Evolutionary conservation across 2,797 vertebrate genomes (phyloP).

Genomic region (Caiman crocodilus): DNA sequence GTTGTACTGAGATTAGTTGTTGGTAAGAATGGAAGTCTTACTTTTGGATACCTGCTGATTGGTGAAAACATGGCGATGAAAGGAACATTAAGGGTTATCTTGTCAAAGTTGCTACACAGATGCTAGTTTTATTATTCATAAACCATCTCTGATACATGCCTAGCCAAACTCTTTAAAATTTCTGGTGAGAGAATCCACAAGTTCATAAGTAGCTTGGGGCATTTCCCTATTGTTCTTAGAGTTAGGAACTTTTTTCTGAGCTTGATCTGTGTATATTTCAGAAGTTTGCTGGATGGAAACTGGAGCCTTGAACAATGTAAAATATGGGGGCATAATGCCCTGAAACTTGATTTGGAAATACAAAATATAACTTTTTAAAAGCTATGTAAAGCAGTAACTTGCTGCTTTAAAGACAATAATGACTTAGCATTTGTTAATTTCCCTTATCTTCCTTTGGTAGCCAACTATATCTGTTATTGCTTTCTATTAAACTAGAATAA

Average conservation of each 20-base stretch:
- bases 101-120: too few species aligned
- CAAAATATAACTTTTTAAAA: not conserved
- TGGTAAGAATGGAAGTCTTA: not conserved
- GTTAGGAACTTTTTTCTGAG: too few species aligned
- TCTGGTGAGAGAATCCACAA: too few species aligned
- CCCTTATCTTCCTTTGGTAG: not conserved
- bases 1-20: not conserved
- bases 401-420: not conserved
- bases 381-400: not conserved
- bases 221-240: too few species aligned
- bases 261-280: too few species aligned
- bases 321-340: not conserved
- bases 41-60: not conserved
- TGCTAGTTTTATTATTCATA: too few species aligned
- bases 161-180: too few species aligned
- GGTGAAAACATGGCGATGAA: too few species aligned
- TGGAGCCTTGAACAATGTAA: not conserved
- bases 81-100: too few species aligned
- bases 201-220: too few species aligned
- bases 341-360: not conserved
- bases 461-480: not conserved
- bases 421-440: not conserved
- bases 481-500: not conserved
- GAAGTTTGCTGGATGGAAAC: not conserved
- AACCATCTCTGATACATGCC: too few species aligned